Percentiles rank a stretch among this genome's conserved stretches.
Evolutionary conservation across 1,140 invertebrate species (phyloP).

Genomic region (Zeugodacus cucurbitae): DNA sequence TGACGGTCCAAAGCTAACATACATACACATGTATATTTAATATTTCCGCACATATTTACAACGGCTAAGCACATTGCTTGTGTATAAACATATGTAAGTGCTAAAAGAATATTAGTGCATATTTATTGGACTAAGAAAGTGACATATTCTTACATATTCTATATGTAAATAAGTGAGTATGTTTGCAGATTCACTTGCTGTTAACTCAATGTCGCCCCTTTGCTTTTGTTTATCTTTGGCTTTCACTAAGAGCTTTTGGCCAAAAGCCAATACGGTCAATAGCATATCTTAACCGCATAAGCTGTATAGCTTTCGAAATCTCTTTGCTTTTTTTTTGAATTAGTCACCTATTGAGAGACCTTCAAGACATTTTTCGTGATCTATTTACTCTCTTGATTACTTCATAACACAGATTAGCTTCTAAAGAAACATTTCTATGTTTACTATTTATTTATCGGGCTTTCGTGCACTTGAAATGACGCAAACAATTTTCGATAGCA

Average conservation of each 20-base stretch:
- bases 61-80: background rate
- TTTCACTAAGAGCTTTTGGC: slow-evolving; percentile 5
- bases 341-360: background rate
- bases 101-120: background rate
- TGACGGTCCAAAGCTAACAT: background rate
- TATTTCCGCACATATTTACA: background rate
- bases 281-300: background rate
- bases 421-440: too few relatives aligned
- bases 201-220: background rate
- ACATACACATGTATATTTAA: background rate
- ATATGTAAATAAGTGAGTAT: too few relatives aligned
- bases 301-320: background rate
- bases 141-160: background rate
- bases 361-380: background rate
- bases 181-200: too few relatives aligned
- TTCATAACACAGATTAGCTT: too few relatives aligned
- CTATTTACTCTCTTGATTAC: too few relatives aligned
- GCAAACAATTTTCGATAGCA: too few relatives aligned
- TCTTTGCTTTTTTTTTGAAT: background rate
- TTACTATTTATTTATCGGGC: too few relatives aligned
- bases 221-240: background rate
- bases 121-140: background rate
- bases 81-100: background rate
- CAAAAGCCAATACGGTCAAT: background rate
- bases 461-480: too few relatives aligned